Evolutionary conservation across 2,113 vertebrate genomes (phyloP).

Genomic region (Tachycineta bicolor): DNA sequence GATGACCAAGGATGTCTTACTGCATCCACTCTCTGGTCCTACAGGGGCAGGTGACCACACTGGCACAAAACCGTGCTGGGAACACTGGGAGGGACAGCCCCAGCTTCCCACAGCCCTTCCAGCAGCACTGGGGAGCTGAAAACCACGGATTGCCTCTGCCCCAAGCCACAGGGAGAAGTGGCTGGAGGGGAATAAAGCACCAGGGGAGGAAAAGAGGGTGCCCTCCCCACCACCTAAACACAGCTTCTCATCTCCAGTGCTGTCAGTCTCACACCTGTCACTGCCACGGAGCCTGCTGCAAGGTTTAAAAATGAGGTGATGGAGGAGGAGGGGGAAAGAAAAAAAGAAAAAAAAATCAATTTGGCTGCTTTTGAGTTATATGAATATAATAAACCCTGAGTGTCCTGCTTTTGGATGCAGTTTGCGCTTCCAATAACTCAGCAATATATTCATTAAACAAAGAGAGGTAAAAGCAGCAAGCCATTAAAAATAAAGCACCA

Average conservation of each 20-base stretch:
- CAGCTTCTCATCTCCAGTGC: background rate
- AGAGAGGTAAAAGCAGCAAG: constrained; percentile 63
- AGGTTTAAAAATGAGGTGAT: constrained; percentile 39
- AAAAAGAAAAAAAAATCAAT: background rate
- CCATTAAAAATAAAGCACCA: constrained; percentile 60
- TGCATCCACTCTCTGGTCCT: fast-evolving
- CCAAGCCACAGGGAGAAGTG: background rate
- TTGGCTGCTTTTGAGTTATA: constrained; percentile 54
- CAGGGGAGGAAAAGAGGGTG: background rate
- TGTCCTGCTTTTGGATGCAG: constrained; percentile 70
- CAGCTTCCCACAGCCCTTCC: background rate
- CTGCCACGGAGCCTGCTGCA: background rate
- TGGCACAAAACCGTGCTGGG: background rate
- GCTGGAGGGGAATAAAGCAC: background rate
- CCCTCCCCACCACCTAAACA: background rate
- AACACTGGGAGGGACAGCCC: background rate
- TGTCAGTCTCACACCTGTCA: constrained; percentile 18
- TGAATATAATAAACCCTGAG: constrained; percentile 68
- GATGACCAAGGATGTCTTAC: background rate
- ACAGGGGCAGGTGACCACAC: background rate
- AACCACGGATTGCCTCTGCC: background rate
- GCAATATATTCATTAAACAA: constrained; percentile 69
- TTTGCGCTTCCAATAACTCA: constrained; percentile 60
- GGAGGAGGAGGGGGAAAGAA: background rate
- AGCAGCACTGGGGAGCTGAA: background rate